A percentile compares a stretch with the other conserved stretches of the same genome.
Conservation (phyloP, 2,113 vertebrate species). For the Machaerirhynchus nigripectus region DNA sequence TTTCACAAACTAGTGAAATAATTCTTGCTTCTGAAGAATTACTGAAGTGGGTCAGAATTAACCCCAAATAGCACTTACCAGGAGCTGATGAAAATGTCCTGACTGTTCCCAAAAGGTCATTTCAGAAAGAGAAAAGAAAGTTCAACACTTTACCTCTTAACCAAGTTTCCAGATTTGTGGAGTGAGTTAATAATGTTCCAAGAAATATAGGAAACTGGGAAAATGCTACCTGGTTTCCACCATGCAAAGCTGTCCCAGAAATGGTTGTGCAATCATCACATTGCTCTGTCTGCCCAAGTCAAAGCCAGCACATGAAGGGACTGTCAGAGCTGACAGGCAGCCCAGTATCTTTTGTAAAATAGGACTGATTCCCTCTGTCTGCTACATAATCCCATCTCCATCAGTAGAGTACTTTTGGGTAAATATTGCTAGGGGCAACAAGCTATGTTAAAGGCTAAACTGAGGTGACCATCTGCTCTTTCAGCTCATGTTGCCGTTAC, state of each 20-base stretch:
- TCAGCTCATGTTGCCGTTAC: not conserved
- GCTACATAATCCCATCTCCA: not conserved
- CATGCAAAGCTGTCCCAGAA: not conserved
- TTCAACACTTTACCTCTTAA: not conserved
- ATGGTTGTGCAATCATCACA: not conserved
- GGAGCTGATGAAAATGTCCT: not conserved
- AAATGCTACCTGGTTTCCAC: not conserved
- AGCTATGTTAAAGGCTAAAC: conserved; percentile 35
- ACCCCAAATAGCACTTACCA: not conserved
- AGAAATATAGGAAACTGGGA: not conserved
- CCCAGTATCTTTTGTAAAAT: not conserved
- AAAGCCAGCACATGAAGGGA: not conserved
- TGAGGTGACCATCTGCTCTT: conserved; percentile 58
- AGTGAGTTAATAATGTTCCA: not conserved
- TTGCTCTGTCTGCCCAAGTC: not conserved
- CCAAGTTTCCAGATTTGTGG: not conserved
- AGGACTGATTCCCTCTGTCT: not conserved
- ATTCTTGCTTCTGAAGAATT: not conserved
- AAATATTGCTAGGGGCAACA: conserved; percentile 40
- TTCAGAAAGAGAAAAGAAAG: not conserved
- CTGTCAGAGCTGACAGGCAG: not conserved
- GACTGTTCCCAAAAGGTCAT: not conserved
- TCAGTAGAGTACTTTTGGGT: conserved; percentile 34
- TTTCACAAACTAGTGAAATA: not conserved
- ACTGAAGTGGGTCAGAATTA: not conserved